Base-by-base conservation (phyloP, 1,140 invertebrate species). In the Capitella teleta region DNA sequence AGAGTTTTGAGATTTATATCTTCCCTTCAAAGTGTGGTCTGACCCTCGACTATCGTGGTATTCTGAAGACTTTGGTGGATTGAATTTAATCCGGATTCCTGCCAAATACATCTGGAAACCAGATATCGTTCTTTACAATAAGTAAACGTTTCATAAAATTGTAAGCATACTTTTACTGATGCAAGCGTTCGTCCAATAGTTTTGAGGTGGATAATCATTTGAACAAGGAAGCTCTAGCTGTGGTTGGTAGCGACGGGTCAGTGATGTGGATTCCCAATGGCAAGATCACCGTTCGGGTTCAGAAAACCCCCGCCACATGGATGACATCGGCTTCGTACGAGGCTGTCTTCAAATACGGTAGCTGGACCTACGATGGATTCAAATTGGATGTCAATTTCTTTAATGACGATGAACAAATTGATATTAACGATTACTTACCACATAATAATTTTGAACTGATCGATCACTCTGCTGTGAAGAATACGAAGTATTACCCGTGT, bases 251-350 rank as follows among this genome's bases (percentile, higher is more conserved):
- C 68, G 94, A 91, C 73, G 92, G 92, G 18, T 89, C 87, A 73
- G 90, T 95, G 32, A 77, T 85, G 36, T 95, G 91, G 91, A 90
- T 92, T 66, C 91, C 91, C 38, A 92, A 92, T 40, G 94, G 94
- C 5, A 97, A 98, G 65, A 98, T 96, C 69, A 98, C n/a, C n/a
- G n/a, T n/a, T n/a, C n/a, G n/a, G n/a, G n/a, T n/a, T n/a, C n/a
- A 98, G 71, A 95, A 90, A 12, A 96, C 91, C 6, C n/a, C n/a
- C n/a, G n/a, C n/a, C n/a, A n/a, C n/a, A n/a, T n/a, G n/a, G n/a
- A n/a, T n/a, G n/a, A n/a, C n/a, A n/a, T n/a, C n/a, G n/a, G n/a
- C n/a, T n/a, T n/a, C n/a, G n/a, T n/a, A n/a, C n/a, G n/a, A n/a
- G n/a, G n/a, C n/a, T n/a, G n/a, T n/a, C n/a, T n/a, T n/a, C n/a